Base-by-base conservation (phyloP, 2,888 invertebrate species). In the Papilio elwesi region DNA sequence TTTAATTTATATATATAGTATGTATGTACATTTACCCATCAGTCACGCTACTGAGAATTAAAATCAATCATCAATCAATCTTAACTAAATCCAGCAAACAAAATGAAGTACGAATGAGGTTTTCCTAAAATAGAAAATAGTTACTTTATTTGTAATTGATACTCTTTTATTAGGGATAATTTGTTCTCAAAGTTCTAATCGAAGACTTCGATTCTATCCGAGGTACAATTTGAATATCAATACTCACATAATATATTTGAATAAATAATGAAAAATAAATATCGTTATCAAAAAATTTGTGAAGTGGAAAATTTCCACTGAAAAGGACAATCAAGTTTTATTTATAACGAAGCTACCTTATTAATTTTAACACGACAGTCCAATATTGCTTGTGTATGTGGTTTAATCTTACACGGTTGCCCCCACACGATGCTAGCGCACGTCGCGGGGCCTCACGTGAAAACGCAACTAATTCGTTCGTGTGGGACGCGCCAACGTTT, bases 401-500 rank as follows among this genome's bases (percentile, higher is more conserved):
- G 63, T 72, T 68, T 57, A 38, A 73, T 59, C 64, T 68, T 8
- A 55, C 26, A 16, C 12, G 10, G n/a, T 6, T 10, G 49, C 73
- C 51, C 65, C 59, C 65, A 64, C 65, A 55, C 68, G 36, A 38
- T n/a, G 67, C 43, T 38, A 36, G 51, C 74, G 77, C 75, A 74
- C 81, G 82, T 82, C 78, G 43, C 43, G 77, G 81, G 82, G 78
- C 76, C 80, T 90, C 83, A 85, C 87, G 83, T 87, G 84, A 85
- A 91, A 92, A 88, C 90, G 90, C 88, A 89, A 86, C 91, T 91
- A 91, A 92, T 92, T 92, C 90, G 83, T 57, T 84, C 82, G 89
- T 85, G 90, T 90, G 88, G 86, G 87, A 87, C 87, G 87, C 85
- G 90, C 90, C 87, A 90, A 90, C 91, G 91, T 92, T 91, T 91